A percentile compares a stretch with the other conserved stretches of the same genome.
Evolutionary conservation across 1,140 invertebrate species (phyloP).

Genomic region (Vanessa tameamea): DNA sequence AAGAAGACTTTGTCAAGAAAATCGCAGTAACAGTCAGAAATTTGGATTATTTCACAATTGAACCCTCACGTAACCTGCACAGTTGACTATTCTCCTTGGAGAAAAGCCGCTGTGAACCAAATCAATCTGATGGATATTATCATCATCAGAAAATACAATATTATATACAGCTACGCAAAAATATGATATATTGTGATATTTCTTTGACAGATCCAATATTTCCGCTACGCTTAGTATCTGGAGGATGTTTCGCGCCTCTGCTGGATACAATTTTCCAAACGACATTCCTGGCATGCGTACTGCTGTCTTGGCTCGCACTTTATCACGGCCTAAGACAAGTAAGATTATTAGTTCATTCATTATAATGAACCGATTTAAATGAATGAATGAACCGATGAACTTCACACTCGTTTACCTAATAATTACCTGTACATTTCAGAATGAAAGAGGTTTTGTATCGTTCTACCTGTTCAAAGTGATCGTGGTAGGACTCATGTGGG

Average conservation of each 20-base stretch:
- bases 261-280: slow-evolving; percentile 95
- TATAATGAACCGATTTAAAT: too few relatives aligned
- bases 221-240: slow-evolving; percentile 93
- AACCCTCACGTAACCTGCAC: too few relatives aligned
- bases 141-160: too few relatives aligned
- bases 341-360: slow-evolving; percentile 25
- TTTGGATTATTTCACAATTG: too few relatives aligned
- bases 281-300: slow-evolving; percentile 91
- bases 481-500: slow-evolving; percentile 93
- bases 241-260: slow-evolving; percentile 95
- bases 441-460: slow-evolving; percentile 89
- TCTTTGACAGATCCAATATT: slow-evolving; percentile 92
- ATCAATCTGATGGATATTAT: too few relatives aligned
- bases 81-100: too few relatives aligned
- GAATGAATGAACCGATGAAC: too few relatives aligned
- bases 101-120: too few relatives aligned
- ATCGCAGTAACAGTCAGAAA: too few relatives aligned
- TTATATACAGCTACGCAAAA: too few relatives aligned
- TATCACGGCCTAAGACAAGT: slow-evolving; percentile 97
- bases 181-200: background rate
- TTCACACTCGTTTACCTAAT: too few relatives aligned
- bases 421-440: slow-evolving; percentile 80
- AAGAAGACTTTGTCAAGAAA: too few relatives aligned
- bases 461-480: slow-evolving; percentile 97
- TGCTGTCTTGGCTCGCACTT: slow-evolving; percentile 96